Base-by-base conservation (phyloP, 2,113 vertebrate genomes). In the Anas platyrhynchos region DNA sequence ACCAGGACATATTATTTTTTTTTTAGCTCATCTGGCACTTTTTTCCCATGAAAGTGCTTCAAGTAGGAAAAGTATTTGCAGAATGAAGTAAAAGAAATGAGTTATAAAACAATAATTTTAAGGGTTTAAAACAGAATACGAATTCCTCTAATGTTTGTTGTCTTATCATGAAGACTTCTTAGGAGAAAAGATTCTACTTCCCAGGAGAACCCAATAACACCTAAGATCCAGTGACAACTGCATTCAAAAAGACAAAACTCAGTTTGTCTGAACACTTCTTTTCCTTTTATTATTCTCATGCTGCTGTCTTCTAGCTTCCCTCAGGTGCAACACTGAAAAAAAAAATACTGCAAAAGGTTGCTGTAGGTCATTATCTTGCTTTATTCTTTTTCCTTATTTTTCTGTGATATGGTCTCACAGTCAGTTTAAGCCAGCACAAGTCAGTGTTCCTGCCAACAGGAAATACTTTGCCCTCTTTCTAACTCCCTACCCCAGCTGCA, bases 361-460 rank as follows among this genome's bases (percentile, higher is more conserved):
- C 65, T 67, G 4, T 2, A 16, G 69, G 46, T 72, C 38, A n/a
- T 21, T 7, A 44, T 54, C 46, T 74, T 81, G 22, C 44, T 22
- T 31, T 0, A 62, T 12, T 8, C n/a, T 34, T 74, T 58, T 76
- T 23, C 32, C 27, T 26, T 26, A 18, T 77, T 80, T 73, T 50
- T 43, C 73, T 48, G 1, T 20, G 61, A 18, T 44, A 29, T 29
- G 29, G 9, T 59, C 43, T 83, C 83, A 41, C 43, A 54, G 50
- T 25, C 63, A 83, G 34, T 41, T 81, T 38, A 66, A 87, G 46
- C 23, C 67, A 63, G 67, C 0, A 1, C n/a, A 34, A 0, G 0
- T 38, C 56, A 1, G 0, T 34, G 21, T 26, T 77, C 36, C 78
- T 72, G 43, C 31, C 71, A 23, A 54, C 6, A 75, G 66, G 62